A percentile compares a stretch with the other conserved stretches of the same genome.
phyloP scores from a whole-genome alignment of 2,797 vertebrate species.

The Myripristis jacobus region DNA sequence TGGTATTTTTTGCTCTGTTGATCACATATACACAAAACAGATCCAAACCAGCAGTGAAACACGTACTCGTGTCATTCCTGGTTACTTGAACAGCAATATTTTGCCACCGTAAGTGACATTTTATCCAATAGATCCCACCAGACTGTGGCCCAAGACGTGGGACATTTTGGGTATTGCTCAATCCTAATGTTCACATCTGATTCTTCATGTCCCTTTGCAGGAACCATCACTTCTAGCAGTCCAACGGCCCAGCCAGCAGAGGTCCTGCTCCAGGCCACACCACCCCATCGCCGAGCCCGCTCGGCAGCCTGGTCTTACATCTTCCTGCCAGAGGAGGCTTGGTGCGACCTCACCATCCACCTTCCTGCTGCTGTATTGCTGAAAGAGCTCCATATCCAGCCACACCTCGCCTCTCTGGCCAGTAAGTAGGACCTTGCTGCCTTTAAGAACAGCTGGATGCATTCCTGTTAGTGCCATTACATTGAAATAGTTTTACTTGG shows the following conservation, averaged over 20 bases:
- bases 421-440: slow-evolving; percentile 84
- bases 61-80: too few species aligned
- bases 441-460: not conserved
- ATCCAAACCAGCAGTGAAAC: too few species aligned
- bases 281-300: slow-evolving; percentile 94
- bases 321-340: slow-evolving; percentile 97
- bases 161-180: too few species aligned
- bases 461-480: not conserved
- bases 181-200: not conserved
- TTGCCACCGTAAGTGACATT: too few species aligned
- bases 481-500: too few species aligned
- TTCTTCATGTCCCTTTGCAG: slow-evolving; percentile 69
- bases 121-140: not conserved
- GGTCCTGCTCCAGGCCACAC: slow-evolving; percentile 96
- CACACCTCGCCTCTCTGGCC: slow-evolving; percentile 97
- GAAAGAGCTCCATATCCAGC: slow-evolving; percentile 98
- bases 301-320: slow-evolving; percentile 99
- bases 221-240: slow-evolving; percentile 97
- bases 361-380: slow-evolving; percentile 97
- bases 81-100: too few species aligned
- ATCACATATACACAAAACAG: too few species aligned
- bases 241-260: slow-evolving; percentile 99
- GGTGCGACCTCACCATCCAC: slow-evolving; percentile 99
- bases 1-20: too few species aligned
- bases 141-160: too few species aligned